Evolutionary conservation across 2,888 invertebrate genomes (phyloP).

Genomic region (Chromoteleia sp.): DNA sequence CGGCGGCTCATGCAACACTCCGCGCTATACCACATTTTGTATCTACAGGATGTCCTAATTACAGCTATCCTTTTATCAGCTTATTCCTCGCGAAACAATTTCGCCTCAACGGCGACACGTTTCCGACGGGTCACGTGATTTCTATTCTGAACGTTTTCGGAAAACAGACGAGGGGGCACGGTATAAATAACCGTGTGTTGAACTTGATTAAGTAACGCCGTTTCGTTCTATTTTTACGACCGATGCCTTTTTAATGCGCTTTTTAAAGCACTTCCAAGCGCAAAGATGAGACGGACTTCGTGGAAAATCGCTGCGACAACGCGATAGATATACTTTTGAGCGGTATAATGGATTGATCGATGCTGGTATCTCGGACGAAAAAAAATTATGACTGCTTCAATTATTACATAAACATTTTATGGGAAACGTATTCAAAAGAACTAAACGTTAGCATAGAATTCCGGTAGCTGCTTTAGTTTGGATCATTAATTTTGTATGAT

Average conservation of each 20-base stretch:
- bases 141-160: constrained; percentile 33
- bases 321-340: no score
- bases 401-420: no score
- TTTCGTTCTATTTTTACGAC: constrained; percentile 28
- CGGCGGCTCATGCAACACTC: constrained; percentile 30
- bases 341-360: no score
- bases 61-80: constrained; percentile 53
- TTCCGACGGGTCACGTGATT: constrained; percentile 33
- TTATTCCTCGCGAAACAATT: constrained; percentile 43
- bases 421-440: no score
- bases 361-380: no score
- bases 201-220: constrained; percentile 51
- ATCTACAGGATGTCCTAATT: constrained; percentile 64
- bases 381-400: no score
- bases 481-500: no score
- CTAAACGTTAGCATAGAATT: no score
- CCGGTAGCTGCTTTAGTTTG: no score
- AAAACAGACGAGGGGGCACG: constrained; percentile 12
- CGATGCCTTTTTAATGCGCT: constrained; percentile 10
- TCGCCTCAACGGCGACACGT: constrained; percentile 18
- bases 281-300: no score
- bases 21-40: constrained; percentile 23
- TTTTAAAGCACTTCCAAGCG: constrained; percentile 7
- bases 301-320: no score
- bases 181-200: constrained; percentile 53